phyloP scores from a whole-genome alignment of 1,140 invertebrate genomes.

The Druon quercuslanigerum region DNA sequence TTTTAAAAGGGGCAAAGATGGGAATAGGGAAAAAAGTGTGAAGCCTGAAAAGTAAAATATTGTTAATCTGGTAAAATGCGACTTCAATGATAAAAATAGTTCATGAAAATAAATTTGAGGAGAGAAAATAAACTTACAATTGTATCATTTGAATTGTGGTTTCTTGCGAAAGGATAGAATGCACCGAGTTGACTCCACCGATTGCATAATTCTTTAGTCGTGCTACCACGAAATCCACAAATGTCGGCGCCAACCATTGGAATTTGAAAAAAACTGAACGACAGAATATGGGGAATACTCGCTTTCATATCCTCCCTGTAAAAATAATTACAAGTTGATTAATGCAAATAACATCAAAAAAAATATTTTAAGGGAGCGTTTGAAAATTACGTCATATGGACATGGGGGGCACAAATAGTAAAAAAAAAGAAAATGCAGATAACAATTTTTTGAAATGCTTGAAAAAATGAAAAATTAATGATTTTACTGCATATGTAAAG shows the following conservation, averaged over 20 bases:
- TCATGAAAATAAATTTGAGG: constrained; percentile 6
- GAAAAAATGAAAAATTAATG: too few relatives aligned
- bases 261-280: constrained; percentile 89
- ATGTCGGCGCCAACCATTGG: constrained; percentile 93
- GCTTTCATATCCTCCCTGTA: constrained; percentile 69
- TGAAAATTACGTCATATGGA: too few relatives aligned
- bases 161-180: constrained; percentile 91
- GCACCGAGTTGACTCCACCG: constrained; percentile 91
- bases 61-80: too few relatives aligned
- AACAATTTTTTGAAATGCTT: too few relatives aligned
- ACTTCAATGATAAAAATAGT: constrained; percentile 1
- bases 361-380: too few relatives aligned
- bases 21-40: too few relatives aligned
- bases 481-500: too few relatives aligned
- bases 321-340: not conserved
- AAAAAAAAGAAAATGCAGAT: too few relatives aligned
- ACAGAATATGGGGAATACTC: constrained; percentile 81
- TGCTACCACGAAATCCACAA: constrained; percentile 90
- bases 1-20: too few relatives aligned
- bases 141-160: constrained; percentile 86
- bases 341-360: too few relatives aligned
- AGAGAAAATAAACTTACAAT: constrained; percentile 76
- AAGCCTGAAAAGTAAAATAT: too few relatives aligned
- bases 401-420: too few relatives aligned
- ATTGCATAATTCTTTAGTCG: constrained; percentile 84